phyloP scores from a whole-genome alignment of 2,888 invertebrate genomes.

The Apomyelois bistriatella region DNA sequence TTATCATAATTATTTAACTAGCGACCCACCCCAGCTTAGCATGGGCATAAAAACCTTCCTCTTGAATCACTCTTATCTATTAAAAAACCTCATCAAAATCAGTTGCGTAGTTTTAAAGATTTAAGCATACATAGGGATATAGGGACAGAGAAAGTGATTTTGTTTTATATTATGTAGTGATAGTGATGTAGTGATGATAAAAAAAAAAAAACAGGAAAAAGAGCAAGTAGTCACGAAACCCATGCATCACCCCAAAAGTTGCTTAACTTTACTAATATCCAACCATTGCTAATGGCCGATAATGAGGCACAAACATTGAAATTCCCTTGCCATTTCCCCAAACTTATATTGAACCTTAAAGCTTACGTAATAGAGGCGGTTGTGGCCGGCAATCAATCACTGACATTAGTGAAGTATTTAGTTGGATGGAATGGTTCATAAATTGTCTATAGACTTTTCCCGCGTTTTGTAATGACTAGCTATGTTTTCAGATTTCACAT shows the following conservation, averaged over 20 bases:
- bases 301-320: conserved; percentile 8
- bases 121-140: no score
- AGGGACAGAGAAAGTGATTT: no score
- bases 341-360: background rate
- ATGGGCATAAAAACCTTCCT: no score
- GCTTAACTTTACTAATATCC: background rate
- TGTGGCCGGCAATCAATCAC: background rate
- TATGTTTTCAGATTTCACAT: no score
- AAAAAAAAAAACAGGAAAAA: no score
- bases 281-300: conserved; percentile 3
- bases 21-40: no score
- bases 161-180: no score
- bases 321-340: background rate
- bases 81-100: no score
- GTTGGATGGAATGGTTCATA: background rate
- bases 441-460: conserved; percentile 2
- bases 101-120: no score
- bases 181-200: no score
- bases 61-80: no score
- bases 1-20: no score
- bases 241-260: background rate
- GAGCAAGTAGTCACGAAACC: background rate
- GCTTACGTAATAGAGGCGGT: background rate
- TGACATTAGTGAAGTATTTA: background rate
- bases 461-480: background rate